These are phyloP conservation scores for Gastrophryne carolinensis DNA, from an alignment of 2,797 vertebrate genomes.

Conservation along the genomic window DNA sequence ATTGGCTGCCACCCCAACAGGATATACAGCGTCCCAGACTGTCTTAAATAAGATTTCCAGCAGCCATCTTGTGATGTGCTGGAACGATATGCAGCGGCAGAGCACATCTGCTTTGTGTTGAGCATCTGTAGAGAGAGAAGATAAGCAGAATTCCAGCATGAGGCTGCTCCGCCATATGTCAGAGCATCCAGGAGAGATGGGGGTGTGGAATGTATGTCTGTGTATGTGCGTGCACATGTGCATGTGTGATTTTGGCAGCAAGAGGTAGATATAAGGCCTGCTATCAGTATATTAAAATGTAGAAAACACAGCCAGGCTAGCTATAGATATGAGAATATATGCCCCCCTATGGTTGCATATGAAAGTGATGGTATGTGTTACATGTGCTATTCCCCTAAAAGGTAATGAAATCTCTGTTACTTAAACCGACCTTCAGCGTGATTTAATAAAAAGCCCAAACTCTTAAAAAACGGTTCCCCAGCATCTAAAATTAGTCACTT, in stretches of 20 bases:
- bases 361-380: too few species aligned
- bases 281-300: constrained; percentile 8
- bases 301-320: too few species aligned
- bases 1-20: constrained; percentile 37
- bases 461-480: too few species aligned
- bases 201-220: constrained; percentile 22
- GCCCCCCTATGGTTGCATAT: too few species aligned
- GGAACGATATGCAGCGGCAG: constrained; percentile 9
- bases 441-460: too few species aligned
- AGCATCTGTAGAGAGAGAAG: constrained; percentile 41
- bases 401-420: too few species aligned
- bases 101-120: constrained; percentile 50
- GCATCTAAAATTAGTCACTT: too few species aligned
- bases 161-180: constrained; percentile 6
- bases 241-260: constrained; percentile 23
- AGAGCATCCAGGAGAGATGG: constrained; percentile 32
- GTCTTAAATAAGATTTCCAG: constrained; percentile 13
- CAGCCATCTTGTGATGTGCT: constrained; percentile 35
- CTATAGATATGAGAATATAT: too few species aligned
- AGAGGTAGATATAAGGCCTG: constrained; percentile 29
- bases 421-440: too few species aligned
- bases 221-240: too few species aligned
- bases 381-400: too few species aligned
- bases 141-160: constrained; percentile 42
- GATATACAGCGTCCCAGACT: constrained; percentile 8